A percentile compares a stretch with the other conserved stretches of the same genome.
These are phyloP conservation scores for Spinus pinus DNA, from an alignment of 2,797 vertebrate species.

Conservation along the genomic window DNA sequence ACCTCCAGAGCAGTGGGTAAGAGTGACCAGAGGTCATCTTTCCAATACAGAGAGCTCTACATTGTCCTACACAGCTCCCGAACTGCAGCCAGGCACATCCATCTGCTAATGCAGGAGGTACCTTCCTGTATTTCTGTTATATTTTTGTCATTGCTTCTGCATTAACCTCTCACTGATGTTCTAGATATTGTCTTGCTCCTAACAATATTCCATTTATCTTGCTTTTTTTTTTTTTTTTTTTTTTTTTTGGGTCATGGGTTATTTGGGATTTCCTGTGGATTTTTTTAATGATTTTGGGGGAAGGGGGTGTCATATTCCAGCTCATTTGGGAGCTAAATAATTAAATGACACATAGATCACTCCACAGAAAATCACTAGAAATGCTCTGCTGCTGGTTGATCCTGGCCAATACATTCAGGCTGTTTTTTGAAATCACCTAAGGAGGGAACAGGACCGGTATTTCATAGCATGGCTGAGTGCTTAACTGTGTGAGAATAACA, in stretches of 20 bases:
- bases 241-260: not conserved
- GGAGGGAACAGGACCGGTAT: not conserved
- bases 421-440: not conserved
- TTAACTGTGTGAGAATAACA: not conserved
- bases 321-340: not conserved
- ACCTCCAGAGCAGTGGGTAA: not conserved
- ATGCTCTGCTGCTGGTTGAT: not conserved
- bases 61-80: not conserved
- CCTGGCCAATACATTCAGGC: not conserved
- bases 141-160: not conserved
- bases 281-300: accelerated
- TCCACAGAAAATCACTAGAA: not conserved
- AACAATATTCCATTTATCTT: not conserved
- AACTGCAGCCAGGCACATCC: not conserved
- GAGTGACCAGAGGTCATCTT: not conserved
- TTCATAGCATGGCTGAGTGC: not conserved
- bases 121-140: not conserved
- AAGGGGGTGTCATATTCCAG: not conserved
- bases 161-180: not conserved
- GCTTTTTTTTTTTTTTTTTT: not conserved
- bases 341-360: not conserved
- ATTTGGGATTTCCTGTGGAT: not conserved
- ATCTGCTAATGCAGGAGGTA: not conserved
- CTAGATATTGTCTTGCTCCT: not conserved
- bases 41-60: not conserved